Percentiles rank a stretch among this genome's conserved stretches.
These are phyloP conservation scores for Rhopalosiphum padi DNA, from an alignment of 1,140 invertebrate genomes.

Conservation along the genomic window DNA sequence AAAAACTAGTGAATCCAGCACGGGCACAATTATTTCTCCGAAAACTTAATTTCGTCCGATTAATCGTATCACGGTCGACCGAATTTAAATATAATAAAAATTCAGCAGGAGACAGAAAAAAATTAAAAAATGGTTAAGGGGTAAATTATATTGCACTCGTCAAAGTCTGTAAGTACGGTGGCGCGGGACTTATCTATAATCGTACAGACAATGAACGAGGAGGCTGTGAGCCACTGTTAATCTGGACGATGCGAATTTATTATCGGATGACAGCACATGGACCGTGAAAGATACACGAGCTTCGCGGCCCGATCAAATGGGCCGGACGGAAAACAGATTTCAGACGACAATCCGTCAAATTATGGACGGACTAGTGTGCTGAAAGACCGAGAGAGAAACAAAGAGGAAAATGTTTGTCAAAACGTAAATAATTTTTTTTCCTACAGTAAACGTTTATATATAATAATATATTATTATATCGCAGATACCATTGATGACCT, in stretches of 20 bases:
- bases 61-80: not conserved
- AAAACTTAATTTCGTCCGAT: not conserved
- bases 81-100: not conserved
- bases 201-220: not conserved
- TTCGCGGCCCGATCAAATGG: not conserved
- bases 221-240: not conserved
- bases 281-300: slow-evolving; percentile 48
- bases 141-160: not conserved
- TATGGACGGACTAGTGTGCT: not conserved
- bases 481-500: not conserved
- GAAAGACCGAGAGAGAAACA: not conserved
- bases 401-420: not conserved
- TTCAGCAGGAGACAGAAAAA: not conserved
- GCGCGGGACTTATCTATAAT: not conserved
- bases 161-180: not conserved
- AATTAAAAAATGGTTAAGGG: not conserved
- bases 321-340: slow-evolving; percentile 42
- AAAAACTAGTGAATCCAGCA: not conserved
- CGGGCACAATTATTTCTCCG: not conserved
- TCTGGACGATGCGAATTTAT: not conserved
- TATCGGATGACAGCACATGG: not conserved
- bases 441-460: not conserved
- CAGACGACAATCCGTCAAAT: slow-evolving; percentile 26
- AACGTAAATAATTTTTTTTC: not conserved
- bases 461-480: not conserved